Conservation (phyloP, 1,140 invertebrate species). For the Drosophila sproati region DNA sequence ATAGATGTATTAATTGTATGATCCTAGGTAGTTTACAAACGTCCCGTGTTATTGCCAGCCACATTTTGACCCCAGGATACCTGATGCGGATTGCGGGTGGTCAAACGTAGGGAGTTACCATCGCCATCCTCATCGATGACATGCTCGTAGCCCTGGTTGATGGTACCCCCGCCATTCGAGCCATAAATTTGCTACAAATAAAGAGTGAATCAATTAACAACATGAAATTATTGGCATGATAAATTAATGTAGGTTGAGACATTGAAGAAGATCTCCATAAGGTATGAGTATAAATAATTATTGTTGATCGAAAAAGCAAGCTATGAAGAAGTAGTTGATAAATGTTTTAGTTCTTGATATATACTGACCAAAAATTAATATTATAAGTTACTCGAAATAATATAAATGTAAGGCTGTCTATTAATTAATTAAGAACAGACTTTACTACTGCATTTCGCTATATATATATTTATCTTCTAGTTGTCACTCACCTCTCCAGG, state of each 20-base stretch:
- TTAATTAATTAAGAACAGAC: too few species aligned
- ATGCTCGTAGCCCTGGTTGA: constrained; percentile 87
- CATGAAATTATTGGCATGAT: too few species aligned
- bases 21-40: constrained; percentile 53
- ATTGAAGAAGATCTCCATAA: too few species aligned
- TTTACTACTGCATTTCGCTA: not conserved
- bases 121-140: constrained; percentile 87
- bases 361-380: too few species aligned
- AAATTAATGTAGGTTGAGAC: too few species aligned
- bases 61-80: constrained; percentile 81
- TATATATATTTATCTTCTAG: not conserved
- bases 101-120: constrained; percentile 86
- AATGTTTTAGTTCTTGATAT: too few species aligned
- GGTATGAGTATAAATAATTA: too few species aligned
- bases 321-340: too few species aligned
- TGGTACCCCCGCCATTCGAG: constrained; percentile 85
- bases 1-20: constrained; percentile 20
- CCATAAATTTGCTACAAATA: constrained; percentile 78
- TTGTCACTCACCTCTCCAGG: constrained; percentile 60
- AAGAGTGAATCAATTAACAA: not conserved
- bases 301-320: too few species aligned
- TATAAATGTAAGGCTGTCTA: too few species aligned
- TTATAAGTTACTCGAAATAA: too few species aligned
- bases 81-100: constrained; percentile 85
- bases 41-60: constrained; percentile 71